phyloP scores from a whole-genome alignment of 2,888 invertebrate genomes.

The Drosophila borborema region DNA sequence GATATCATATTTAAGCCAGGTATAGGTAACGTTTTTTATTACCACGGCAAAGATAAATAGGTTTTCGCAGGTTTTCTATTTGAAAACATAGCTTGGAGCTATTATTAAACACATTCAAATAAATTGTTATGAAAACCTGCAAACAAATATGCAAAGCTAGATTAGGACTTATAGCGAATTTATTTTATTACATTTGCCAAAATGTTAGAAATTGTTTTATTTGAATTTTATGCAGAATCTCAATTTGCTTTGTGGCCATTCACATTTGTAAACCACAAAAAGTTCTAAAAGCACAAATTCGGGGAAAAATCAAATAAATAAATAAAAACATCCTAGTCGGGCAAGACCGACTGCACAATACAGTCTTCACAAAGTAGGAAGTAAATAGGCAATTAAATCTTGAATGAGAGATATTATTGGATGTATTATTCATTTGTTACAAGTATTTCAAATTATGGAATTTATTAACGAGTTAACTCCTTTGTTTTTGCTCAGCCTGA shows the following conservation, averaged over 20 bases:
- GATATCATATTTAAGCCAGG: not conserved
- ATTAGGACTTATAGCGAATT: not conserved
- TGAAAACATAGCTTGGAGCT: not conserved
- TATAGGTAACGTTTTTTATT: not conserved
- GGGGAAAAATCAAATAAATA: slow-evolving; percentile 43
- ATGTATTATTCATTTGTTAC: no score
- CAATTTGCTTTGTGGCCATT: not conserved
- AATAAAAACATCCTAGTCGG: not conserved
- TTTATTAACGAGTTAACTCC: no score
- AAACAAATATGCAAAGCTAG: not conserved
- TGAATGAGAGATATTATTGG: no score
- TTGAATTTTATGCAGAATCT: not conserved
- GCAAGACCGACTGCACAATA: not conserved
- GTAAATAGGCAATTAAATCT: no score
- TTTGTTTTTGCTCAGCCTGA: not conserved
- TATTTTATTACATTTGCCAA: not conserved
- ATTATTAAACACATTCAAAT: not conserved
- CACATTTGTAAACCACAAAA: slow-evolving; percentile 17
- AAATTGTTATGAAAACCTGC: not conserved
- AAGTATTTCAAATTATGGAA: no score
- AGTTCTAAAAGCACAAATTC: slow-evolving; percentile 54
- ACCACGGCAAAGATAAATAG: not conserved
- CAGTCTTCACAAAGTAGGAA: not conserved
- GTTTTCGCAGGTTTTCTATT: not conserved
- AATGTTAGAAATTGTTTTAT: not conserved